These are phyloP conservation scores for Dolichotis patagonum DNA, from an alignment of 2,113 vertebrate species.

Conservation along the genomic window DNA sequence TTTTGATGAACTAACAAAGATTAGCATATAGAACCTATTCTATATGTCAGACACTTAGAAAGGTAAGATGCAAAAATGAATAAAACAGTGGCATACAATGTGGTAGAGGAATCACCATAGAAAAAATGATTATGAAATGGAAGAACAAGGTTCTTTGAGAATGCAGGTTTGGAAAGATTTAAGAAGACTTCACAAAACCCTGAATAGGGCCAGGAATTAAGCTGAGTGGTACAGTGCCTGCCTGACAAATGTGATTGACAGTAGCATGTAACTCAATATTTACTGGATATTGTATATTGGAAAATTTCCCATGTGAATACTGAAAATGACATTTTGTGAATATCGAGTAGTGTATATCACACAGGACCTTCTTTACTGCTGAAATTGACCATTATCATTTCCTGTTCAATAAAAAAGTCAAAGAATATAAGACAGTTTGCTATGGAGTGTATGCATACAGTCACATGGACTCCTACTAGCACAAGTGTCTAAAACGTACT, in stretches of 20 bases:
- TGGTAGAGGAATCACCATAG: too few species aligned
- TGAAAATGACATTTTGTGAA: not conserved
- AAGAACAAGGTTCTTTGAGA: not conserved
- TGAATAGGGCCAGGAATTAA: not conserved
- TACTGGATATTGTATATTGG: not conserved
- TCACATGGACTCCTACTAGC: not conserved
- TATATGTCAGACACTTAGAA: not conserved
- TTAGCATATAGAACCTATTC: not conserved
- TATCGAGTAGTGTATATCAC: not conserved
- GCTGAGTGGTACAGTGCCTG: too few species aligned
- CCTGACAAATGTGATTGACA: not conserved
- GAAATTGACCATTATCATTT: not conserved
- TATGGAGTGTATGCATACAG: not conserved
- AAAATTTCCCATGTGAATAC: slow-evolving; percentile 8
- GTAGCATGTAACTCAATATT: not conserved
- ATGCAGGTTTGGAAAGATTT: not conserved
- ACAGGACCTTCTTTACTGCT: not conserved
- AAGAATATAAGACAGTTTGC: not conserved
- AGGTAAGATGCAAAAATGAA: not conserved
- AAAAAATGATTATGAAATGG: not conserved
- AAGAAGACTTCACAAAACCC: not conserved
- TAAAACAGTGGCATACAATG: not conserved
- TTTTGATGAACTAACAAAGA: too few species aligned
- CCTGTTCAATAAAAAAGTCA: not conserved
- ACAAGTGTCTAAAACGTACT: not conserved